Percentiles rank a stretch among this genome's conserved stretches.
phyloP scores from a whole-genome alignment of 2,888 invertebrate genomes.

The Andrena hattorfiana region DNA sequence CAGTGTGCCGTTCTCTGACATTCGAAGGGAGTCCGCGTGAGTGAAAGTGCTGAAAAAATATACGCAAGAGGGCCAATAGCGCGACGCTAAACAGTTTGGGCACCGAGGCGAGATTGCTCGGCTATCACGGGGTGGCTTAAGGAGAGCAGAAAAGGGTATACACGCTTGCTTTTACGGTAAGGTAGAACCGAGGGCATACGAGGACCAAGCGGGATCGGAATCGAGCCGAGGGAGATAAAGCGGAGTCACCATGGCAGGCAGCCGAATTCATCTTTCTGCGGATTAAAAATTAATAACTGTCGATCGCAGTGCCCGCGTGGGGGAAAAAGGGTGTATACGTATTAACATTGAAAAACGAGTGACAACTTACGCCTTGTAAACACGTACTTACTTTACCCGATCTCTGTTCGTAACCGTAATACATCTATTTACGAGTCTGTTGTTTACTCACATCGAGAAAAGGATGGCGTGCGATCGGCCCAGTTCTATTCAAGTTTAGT shows the following conservation, averaged over 20 bases:
- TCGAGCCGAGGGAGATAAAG: background rate
- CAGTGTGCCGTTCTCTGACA: conserved; percentile 13
- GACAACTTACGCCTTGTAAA: conserved; percentile 32
- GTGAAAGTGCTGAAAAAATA: conserved; percentile 47
- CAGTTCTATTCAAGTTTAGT: conserved; percentile 42
- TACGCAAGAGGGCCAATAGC: conserved; percentile 55
- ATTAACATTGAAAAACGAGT: conserved; percentile 41
- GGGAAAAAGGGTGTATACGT: conserved; percentile 37
- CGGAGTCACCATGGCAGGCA: background rate
- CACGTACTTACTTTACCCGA: conserved; percentile 29
- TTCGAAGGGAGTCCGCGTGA: conserved; percentile 30
- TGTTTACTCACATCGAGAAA: conserved; percentile 16
- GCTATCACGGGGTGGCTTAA: conserved; percentile 35
- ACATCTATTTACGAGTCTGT: conserved; percentile 5
- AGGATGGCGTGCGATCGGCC: conserved; percentile 25
- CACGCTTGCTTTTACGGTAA: conserved; percentile 25
- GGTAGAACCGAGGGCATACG: conserved; percentile 42
- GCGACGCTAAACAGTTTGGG: conserved; percentile 19
- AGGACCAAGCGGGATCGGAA: conserved; percentile 4
- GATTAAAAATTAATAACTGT: conserved; percentile 54
- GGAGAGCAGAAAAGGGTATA: background rate
- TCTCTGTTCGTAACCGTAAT: conserved; percentile 1
- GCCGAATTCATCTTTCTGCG: conserved; percentile 4
- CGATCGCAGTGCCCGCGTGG: conserved; percentile 38
- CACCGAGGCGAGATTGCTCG: conserved; percentile 38